phyloP scores from a whole-genome alignment of 2,888 invertebrate genomes.

The Melanostoma scalare region DNA sequence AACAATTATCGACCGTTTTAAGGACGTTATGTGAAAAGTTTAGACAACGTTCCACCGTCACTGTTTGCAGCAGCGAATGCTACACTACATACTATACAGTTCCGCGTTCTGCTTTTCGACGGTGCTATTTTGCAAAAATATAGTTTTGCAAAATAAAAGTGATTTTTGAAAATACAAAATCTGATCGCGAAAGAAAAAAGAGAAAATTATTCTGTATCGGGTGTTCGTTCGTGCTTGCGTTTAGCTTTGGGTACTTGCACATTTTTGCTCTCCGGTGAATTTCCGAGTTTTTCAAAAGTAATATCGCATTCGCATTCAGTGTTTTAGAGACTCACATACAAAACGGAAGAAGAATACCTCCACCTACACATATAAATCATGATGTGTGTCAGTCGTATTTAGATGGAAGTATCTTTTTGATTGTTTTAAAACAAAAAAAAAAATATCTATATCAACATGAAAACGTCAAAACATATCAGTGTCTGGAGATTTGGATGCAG shows the following conservation, averaged over 20 bases:
- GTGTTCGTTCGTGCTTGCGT: neutral
- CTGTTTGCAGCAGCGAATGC: conserved; percentile 3
- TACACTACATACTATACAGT: neutral
- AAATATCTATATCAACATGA: conserved; percentile 16
- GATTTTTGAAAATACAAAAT: conserved; percentile 24
- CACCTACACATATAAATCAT: too few species aligned
- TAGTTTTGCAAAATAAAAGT: conserved; percentile 31
- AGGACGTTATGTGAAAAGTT: conserved; percentile 46
- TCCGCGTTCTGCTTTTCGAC: conserved; percentile 21
- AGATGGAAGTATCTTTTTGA: conserved; percentile 30
- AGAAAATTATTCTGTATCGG: conserved; percentile 44
- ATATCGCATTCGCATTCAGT: neutral
- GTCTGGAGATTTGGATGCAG: conserved; percentile 8
- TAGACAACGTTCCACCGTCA: conserved; percentile 14
- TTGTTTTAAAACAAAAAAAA: conserved; percentile 15
- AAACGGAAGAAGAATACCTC: conserved; percentile 3
- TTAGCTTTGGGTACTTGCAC: neutral
- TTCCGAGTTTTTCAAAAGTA: conserved; percentile 25
- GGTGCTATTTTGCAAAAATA: conserved; percentile 9
- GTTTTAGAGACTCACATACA: conserved; percentile 7
- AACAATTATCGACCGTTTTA: conserved; percentile 56
- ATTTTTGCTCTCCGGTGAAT: neutral
- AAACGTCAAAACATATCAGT: conserved; percentile 51
- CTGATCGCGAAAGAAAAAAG: neutral
- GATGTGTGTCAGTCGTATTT: conserved; percentile 35